Evolutionary conservation across 2,797 vertebrate genomes (phyloP), one percentile per base, ranked within the genome.

Genomic region (Lacerta agilis): DNA sequence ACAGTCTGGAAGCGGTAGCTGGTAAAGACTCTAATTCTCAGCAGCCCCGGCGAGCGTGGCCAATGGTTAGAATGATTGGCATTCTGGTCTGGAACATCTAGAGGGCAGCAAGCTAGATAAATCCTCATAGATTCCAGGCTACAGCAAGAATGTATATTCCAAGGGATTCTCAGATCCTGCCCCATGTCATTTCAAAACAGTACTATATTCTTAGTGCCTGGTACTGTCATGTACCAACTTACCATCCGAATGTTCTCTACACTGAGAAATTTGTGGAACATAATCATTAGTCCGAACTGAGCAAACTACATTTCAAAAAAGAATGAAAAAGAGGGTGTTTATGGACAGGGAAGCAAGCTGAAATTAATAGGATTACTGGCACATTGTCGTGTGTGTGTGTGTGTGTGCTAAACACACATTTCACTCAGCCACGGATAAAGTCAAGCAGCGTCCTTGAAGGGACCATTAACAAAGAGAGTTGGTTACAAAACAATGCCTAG

Each of bases 381-480:
- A 41, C 15, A 23, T 38, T 55, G 79, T 20, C 38, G 71, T 41
- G 87, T 73, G 69, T 83, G 23, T 49, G 64, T 66, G 18, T 67
- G 20, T 27, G 27, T 27, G 27, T 20, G 23, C 8, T 87, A 90
- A 29, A 90, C 92, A 86, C 49, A 33, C 55, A 25, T 23, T 90
- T 73, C 29, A 78, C 88, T 82, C 82, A 91, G 82, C 2, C 36
- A 33, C 9, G 27, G 23, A 72, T 49, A 29, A 75, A 87, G 82
- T 81, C 45, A 89, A 86, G n/a, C 36, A 49, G 43, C 86, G 38
- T 79, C 87, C 86, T 82, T 84, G n/a, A 95, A 94, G 41, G 86
- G 13, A 72, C 49, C 38, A 41, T 49, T 58, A 82, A 89, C 85
- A 93, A 93, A 91, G 66, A 33, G 66, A 77, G 72, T 41, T 17